Conservation (phyloP, 2,888 invertebrate genomes). For the Alloplasta piceator region DNA sequence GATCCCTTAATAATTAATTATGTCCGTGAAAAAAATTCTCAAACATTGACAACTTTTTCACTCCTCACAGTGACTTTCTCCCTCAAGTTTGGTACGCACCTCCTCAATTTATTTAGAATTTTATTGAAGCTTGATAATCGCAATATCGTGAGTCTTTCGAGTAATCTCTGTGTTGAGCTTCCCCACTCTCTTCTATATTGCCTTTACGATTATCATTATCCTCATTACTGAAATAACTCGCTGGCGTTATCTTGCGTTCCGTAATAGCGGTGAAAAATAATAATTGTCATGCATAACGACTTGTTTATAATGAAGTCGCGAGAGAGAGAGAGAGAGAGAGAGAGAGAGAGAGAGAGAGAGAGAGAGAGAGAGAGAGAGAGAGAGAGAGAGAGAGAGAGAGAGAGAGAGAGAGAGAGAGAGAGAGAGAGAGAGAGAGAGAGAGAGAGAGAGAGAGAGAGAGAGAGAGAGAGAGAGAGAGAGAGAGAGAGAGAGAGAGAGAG, state of each 20-base stretch:
- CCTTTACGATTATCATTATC: conserved; percentile 19
- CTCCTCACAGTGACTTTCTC: too few relatives aligned
- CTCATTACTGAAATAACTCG: conserved; percentile 2
- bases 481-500: conserved; percentile 1
- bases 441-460: conserved; percentile 1
- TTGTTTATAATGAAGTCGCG: conserved; percentile 35
- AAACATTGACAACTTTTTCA: too few relatives aligned
- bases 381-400: conserved; percentile 1
- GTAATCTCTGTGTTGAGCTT: conserved; percentile 4
- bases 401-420: neutral
- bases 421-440: neutral
- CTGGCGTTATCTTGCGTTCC: conserved; percentile 16
- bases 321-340: neutral
- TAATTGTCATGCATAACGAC: conserved; percentile 35
- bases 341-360: conserved; percentile 2
- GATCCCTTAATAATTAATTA: too few relatives aligned
- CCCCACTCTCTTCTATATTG: conserved; percentile 10
- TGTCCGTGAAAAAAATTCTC: too few relatives aligned
- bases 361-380: neutral
- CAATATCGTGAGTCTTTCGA: neutral
- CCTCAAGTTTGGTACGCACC: neutral
- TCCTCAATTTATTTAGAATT: neutral
- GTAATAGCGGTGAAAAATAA: conserved; percentile 28
- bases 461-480: neutral
- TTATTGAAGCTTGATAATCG: too few relatives aligned